A percentile compares a stretch with the other conserved stretches of the same genome.
These are phyloP conservation scores for Epistrophella euchroma DNA, from an alignment of 2,888 invertebrate genomes.

Conservation along the genomic window DNA sequence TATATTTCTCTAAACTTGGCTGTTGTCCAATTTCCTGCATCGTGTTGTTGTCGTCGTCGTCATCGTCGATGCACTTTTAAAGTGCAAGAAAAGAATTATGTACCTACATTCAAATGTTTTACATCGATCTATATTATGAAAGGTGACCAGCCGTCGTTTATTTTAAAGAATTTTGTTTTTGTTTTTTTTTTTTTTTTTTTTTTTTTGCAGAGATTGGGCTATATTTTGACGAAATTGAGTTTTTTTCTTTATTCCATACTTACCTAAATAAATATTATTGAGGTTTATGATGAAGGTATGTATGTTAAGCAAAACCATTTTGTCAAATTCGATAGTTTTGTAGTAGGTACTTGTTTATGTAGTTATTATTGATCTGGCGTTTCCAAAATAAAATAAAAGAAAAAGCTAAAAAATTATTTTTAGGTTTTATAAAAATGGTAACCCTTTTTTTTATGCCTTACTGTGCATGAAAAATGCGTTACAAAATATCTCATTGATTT, in stretches of 20 bases:
- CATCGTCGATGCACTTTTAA: conserved; percentile 15
- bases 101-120: conserved; percentile 1
- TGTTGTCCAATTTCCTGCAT: conserved; percentile 62
- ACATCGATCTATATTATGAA: neutral
- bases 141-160: neutral
- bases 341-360: too few relatives aligned
- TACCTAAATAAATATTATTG: too few relatives aligned
- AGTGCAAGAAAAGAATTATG: conserved; percentile 38
- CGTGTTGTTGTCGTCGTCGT: neutral
- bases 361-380: too few relatives aligned
- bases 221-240: too few relatives aligned
- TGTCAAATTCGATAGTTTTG: too few relatives aligned
- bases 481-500: conserved; percentile 32
- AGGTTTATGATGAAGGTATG: too few relatives aligned
- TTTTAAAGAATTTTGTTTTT: neutral
- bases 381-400: too few relatives aligned
- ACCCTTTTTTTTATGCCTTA: neutral
- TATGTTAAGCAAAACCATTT: too few relatives aligned
- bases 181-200: neutral
- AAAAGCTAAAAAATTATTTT: too few relatives aligned
- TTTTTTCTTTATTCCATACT: too few relatives aligned
- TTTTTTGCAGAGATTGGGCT: too few relatives aligned
- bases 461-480: neutral
- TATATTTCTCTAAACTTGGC: conserved; percentile 58
- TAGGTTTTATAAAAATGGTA: neutral